Percentiles rank a stretch among this genome's conserved stretches.
These are phyloP conservation scores for Buathra laborator DNA, from an alignment of 2,888 invertebrate species.

Conservation along the genomic window DNA sequence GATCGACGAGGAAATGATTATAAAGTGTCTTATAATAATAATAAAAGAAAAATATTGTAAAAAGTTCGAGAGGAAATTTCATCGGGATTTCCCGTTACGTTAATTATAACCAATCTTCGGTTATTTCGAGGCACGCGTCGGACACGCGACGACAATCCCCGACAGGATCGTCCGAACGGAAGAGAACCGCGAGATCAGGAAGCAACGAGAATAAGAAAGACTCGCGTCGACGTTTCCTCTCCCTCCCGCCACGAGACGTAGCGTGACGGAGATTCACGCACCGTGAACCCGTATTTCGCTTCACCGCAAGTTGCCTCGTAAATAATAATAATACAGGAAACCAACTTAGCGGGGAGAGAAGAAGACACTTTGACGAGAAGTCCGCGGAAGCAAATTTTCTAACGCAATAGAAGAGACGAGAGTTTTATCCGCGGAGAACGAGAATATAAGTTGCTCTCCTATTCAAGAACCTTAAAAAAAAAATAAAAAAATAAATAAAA, in stretches of 20 bases:
- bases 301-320: background rate
- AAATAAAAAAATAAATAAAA: too few relatives aligned
- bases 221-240: conserved; percentile 6
- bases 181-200: background rate
- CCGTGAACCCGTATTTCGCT: conserved; percentile 45
- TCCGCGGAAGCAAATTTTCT: conserved; percentile 52
- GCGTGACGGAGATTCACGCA: conserved; percentile 62
- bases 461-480: too few relatives aligned
- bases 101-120: conserved; percentile 12
- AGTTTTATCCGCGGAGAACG: background rate
- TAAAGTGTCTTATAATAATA: too few relatives aligned
- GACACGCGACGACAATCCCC: conserved; percentile 47
- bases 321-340: conserved; percentile 23
- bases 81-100: background rate
- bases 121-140: conserved; percentile 44
- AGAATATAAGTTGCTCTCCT: too few relatives aligned
- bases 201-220: conserved; percentile 18
- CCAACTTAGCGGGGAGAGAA: conserved; percentile 20
- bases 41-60: background rate
- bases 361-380: conserved; percentile 58
- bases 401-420: background rate
- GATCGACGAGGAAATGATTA: too few relatives aligned
- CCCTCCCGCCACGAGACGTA: background rate
- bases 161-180: conserved; percentile 21
- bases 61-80: background rate